Conservation (phyloP, 2,113 vertebrate species). For the Apodemus sylvaticus region DNA sequence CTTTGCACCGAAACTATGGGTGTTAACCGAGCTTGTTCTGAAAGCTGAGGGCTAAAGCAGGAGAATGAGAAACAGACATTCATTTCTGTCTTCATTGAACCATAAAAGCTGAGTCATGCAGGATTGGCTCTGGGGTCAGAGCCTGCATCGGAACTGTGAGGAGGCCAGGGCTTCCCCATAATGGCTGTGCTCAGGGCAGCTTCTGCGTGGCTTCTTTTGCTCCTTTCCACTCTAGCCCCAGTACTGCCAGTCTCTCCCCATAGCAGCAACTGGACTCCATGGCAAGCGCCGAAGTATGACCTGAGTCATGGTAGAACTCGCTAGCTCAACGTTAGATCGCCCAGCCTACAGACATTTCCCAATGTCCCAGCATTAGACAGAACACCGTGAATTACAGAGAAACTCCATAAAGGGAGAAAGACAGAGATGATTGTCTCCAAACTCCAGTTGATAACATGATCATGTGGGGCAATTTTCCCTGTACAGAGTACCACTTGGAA, state of each 20-base stretch:
- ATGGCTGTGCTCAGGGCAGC: neutral
- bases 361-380: neutral
- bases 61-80: neutral
- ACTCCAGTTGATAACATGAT: neutral
- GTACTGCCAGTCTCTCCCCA: neutral
- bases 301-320: neutral
- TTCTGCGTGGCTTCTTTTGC: neutral
- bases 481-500: neutral
- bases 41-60: neutral
- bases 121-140: neutral
- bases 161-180: neutral
- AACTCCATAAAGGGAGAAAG: neutral
- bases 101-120: neutral
- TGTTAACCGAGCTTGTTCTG: neutral
- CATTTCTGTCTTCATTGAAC: neutral
- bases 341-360: too few relatives aligned
- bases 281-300: too few relatives aligned
- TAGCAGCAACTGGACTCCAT: neutral
- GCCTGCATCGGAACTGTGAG: neutral
- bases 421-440: neutral
- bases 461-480: neutral
- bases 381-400: neutral
- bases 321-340: neutral
- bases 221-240: neutral
- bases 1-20: neutral